Conservation (phyloP, 1,140 invertebrate species). For the Galendromus occidentalis region DNA sequence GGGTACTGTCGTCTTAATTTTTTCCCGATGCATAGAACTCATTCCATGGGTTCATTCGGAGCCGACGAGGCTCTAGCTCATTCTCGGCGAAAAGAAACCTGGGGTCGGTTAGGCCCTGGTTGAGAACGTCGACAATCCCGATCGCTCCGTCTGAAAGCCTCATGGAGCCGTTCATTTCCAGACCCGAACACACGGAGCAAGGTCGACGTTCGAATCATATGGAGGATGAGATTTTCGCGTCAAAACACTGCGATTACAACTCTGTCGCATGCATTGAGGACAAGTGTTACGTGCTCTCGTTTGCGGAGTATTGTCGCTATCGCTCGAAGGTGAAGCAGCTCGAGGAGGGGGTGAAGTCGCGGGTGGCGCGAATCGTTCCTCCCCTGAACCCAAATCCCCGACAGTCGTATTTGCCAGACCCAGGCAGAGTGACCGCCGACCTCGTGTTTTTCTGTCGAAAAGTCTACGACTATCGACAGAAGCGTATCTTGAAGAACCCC, state of each 20-base stretch:
- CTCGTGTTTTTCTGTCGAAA: slow-evolving; percentile 79
- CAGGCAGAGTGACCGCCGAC: slow-evolving; percentile 52
- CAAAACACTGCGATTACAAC: slow-evolving; percentile 73
- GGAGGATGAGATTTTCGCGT: slow-evolving; percentile 81
- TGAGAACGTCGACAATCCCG: too few relatives aligned
- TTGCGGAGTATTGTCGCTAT: slow-evolving; percentile 89
- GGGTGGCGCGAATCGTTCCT: slow-evolving; percentile 35
- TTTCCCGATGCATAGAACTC: too few relatives aligned
- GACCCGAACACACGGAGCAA: slow-evolving; percentile 83
- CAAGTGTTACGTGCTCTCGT: slow-evolving; percentile 88
- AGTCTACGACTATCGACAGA: slow-evolving; percentile 77
- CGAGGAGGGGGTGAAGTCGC: slow-evolving; percentile 38
- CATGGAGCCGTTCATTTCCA: too few relatives aligned
- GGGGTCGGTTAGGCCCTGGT: too few relatives aligned
- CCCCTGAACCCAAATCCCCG: slow-evolving; percentile 1
- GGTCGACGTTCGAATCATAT: slow-evolving; percentile 53
- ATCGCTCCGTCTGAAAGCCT: too few relatives aligned
- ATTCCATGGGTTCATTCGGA: too few relatives aligned
- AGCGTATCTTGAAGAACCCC: slow-evolving; percentile 26
- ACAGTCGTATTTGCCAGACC: slow-evolving; percentile 35
- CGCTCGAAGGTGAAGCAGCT: slow-evolving; percentile 31
- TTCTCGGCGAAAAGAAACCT: too few relatives aligned
- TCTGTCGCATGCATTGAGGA: slow-evolving; percentile 94
- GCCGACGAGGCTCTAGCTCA: too few relatives aligned
- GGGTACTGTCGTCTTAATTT: too few relatives aligned